Percentiles rank a stretch among this genome's conserved stretches.
Evolutionary conservation across 2,797 vertebrate genomes (phyloP).

Genomic region (Hemitrygon akajei): DNA sequence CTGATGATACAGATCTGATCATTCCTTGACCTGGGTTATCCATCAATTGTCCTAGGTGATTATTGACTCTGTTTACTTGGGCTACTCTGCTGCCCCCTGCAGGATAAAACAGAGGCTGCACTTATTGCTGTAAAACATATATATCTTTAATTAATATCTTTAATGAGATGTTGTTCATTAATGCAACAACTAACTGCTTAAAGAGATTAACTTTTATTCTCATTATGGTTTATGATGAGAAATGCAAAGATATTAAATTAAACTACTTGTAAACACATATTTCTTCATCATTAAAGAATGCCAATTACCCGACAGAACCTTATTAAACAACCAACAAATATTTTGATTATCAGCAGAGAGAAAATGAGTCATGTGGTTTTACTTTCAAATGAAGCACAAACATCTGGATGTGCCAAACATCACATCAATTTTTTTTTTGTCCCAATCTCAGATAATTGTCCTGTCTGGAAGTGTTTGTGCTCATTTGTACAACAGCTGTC

Average conservation of each 20-base stretch:
- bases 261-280: constrained; percentile 30
- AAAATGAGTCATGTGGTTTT: not conserved
- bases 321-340: constrained; percentile 22
- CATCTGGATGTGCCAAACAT: not conserved
- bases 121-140: too few relatives aligned
- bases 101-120: not conserved
- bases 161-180: not conserved
- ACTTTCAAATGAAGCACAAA: constrained; percentile 14
- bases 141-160: constrained; percentile 11
- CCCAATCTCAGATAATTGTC: not conserved
- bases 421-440: not conserved
- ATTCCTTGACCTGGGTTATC: not conserved
- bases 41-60: not conserved
- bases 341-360: not conserved
- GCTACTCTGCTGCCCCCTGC: not conserved
- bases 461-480: not conserved
- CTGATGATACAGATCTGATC: not conserved
- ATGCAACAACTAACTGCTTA: not conserved
- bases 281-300: constrained; percentile 19
- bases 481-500: not conserved
- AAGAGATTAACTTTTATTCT: constrained; percentile 18
- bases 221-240: constrained; percentile 9
- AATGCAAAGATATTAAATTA: constrained; percentile 22
- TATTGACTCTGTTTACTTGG: too few relatives aligned
- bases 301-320: constrained; percentile 13